Conservation (phyloP, 2,113 vertebrate species). For the Microtus montanus region DNA sequence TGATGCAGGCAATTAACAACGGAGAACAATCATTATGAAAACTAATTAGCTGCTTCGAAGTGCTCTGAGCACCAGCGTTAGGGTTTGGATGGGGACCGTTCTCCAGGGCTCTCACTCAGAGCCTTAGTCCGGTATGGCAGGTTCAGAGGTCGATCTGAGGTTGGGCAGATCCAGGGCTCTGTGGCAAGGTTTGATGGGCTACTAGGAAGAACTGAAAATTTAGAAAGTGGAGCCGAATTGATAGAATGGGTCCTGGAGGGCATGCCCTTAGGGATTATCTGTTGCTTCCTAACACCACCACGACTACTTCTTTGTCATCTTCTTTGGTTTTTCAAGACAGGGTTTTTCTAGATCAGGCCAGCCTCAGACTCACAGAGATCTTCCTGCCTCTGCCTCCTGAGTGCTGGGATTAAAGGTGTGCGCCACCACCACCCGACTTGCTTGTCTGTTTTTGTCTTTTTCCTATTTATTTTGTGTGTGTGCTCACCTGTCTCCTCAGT, state of each 20-base stretch:
- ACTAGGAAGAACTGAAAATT: not conserved
- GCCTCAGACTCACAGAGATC: not conserved
- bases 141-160: not conserved
- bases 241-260: not conserved
- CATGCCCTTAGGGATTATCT: not conserved
- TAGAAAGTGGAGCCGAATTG: not conserved
- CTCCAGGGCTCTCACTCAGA: not conserved
- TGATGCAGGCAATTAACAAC: constrained; percentile 66
- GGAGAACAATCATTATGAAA: constrained; percentile 59
- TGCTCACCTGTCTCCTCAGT: not conserved
- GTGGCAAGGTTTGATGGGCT: not conserved
- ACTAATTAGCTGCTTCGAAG: constrained; percentile 71
- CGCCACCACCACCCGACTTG: accelerated
- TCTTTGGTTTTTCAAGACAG: not conserved
- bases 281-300: not conserved
- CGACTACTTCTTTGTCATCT: not conserved
- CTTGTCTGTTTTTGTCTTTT: not conserved
- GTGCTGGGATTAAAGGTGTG: not conserved
- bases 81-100: not conserved
- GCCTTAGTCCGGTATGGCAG: not conserved
- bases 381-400: not conserved
- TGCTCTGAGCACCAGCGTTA: not conserved
- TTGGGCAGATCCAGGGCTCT: not conserved
- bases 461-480: not conserved
- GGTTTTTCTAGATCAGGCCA: not conserved